Conservation (phyloP, 2,797 vertebrate species). For the Pitangus sulphuratus region DNA sequence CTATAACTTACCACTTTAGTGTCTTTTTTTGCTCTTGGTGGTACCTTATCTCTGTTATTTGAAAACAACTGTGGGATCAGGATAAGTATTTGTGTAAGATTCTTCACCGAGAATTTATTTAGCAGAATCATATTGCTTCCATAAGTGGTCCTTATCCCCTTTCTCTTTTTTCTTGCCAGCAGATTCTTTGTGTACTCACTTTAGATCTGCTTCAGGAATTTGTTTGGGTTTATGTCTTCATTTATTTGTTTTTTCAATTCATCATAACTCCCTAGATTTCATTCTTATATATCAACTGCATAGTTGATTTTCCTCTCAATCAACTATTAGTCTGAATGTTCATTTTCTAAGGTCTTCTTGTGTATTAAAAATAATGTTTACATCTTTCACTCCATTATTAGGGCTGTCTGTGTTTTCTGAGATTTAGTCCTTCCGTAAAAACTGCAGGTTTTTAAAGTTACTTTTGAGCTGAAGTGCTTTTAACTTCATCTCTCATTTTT, state of each 20-base stretch:
- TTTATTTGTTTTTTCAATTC: constrained; percentile 18
- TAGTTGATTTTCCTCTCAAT: background rate
- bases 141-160: background rate
- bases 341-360: background rate
- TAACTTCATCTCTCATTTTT: background rate
- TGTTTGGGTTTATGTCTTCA: background rate
- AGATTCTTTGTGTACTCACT: constrained; percentile 6
- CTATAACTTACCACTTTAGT: background rate
- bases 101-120: background rate
- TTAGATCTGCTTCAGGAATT: background rate
- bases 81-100: background rate
- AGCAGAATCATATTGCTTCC: background rate
- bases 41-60: background rate
- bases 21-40: background rate
- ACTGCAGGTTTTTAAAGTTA: background rate
- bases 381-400: background rate
- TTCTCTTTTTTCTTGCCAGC: background rate
- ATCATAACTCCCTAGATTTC: background rate
- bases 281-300: background rate
- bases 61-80: background rate
- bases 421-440: background rate
- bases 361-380: background rate
- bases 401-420: background rate
- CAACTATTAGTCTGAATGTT: background rate
- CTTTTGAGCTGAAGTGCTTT: background rate